A percentile compares a stretch with the other conserved stretches of the same genome.
Evolutionary conservation across 2,113 vertebrate species (phyloP).

Genomic region (Arizona elegans): DNA sequence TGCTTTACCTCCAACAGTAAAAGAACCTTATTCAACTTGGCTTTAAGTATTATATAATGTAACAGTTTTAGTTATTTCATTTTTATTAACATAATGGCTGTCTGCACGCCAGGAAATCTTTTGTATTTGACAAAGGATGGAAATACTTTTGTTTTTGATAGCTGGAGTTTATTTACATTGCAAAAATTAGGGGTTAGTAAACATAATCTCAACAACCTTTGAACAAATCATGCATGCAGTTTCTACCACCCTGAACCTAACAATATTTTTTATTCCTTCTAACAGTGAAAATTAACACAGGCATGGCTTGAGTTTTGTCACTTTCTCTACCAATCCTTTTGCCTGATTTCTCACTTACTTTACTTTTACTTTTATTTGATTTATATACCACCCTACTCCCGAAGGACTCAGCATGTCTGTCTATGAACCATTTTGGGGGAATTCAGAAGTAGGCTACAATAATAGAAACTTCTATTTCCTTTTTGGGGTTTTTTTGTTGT

Average conservation of each 20-base stretch:
- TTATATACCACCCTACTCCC: too few relatives aligned
- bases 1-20: background rate
- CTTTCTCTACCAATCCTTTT: background rate
- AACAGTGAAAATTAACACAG: background rate
- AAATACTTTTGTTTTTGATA: background rate
- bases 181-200: background rate
- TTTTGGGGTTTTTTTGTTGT: background rate
- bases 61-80: background rate
- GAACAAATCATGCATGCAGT: background rate
- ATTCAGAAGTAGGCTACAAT: background rate
- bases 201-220: background rate
- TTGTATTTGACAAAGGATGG: background rate
- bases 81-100: background rate
- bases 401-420: too few relatives aligned
- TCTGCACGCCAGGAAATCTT: background rate
- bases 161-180: background rate
- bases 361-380: too few relatives aligned
- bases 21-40: background rate
- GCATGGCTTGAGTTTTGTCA: background rate
- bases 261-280: background rate
- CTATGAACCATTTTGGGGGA: background rate
- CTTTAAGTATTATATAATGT: background rate
- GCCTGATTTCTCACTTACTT: background rate
- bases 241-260: background rate
- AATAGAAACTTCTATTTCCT: background rate